Evolutionary conservation across 2,888 invertebrate species (phyloP).

Genomic region (Drosophila nr. medialis): DNA sequence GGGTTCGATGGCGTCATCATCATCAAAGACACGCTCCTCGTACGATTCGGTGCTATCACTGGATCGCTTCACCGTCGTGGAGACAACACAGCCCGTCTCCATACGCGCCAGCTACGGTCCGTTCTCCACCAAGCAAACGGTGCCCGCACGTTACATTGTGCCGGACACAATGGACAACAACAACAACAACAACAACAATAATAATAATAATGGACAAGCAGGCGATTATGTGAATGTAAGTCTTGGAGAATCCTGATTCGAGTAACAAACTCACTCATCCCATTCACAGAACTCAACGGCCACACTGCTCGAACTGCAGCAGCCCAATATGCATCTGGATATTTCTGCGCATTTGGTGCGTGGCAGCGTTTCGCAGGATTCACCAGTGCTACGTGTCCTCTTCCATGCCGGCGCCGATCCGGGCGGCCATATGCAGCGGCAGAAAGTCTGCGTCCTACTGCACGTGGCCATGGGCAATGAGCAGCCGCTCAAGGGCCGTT

Average conservation of each 20-base stretch:
- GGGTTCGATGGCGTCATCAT: conserved; percentile 53
- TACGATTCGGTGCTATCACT: conserved; percentile 91
- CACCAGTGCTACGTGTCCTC: conserved; percentile 95
- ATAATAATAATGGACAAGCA: conserved; percentile 32
- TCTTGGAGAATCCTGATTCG: conserved; percentile 7
- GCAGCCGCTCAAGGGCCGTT: conserved; percentile 92
- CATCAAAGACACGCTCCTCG: conserved; percentile 60
- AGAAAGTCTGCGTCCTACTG: conserved; percentile 92
- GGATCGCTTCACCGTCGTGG: conserved; percentile 96
- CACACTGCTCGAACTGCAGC: conserved; percentile 87
- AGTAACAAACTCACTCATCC: not conserved
- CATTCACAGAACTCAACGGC: conserved; percentile 86
- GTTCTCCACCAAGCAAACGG: conserved; percentile 97
- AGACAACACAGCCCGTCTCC: conserved; percentile 95
- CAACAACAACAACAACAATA: conserved; percentile 19
- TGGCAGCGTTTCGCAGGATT: conserved; percentile 93
- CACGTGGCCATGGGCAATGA: conserved; percentile 89
- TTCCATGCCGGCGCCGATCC: conserved; percentile 96
- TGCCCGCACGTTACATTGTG: conserved; percentile 94
- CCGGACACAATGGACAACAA: conserved; percentile 90
- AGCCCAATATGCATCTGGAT: conserved; percentile 91
- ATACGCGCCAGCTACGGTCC: conserved; percentile 97
- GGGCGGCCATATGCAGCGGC: conserved; percentile 91
- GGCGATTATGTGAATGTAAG: conserved; percentile 83
- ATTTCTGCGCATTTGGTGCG: conserved; percentile 98